These are phyloP conservation scores for Onchidella celtica DNA, from an alignment of 2,888 invertebrate genomes.

Conservation along the genomic window DNA sequence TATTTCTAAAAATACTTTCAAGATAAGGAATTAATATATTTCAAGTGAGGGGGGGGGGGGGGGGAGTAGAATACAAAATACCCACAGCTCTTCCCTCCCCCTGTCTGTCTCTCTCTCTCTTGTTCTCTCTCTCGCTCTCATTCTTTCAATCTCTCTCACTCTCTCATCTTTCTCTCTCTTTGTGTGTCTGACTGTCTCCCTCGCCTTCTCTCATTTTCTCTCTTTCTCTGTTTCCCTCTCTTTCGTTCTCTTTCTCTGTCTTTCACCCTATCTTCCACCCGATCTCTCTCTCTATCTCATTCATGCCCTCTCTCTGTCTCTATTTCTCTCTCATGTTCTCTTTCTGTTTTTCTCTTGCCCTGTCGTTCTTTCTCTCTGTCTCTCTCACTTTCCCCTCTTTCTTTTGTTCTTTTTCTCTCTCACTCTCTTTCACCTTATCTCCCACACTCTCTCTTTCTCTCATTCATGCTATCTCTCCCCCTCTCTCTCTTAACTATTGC, in stretches of 20 bases:
- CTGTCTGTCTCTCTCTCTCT: not conserved
- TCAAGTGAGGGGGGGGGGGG: no score
- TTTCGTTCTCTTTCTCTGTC: not conserved
- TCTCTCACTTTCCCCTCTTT: not conserved
- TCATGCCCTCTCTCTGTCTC: not conserved
- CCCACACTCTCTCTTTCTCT: constrained; percentile 1
- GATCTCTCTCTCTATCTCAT: not conserved
- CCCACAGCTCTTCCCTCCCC: not conserved
- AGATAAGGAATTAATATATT: no score
- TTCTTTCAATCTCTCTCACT: not conserved
- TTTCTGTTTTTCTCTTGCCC: not conserved
- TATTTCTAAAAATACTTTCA: no score
- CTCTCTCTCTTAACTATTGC: not conserved
- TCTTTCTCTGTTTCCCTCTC: not conserved
- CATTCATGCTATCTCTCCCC: not conserved
- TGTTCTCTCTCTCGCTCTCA: not conserved
- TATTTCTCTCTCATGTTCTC: not conserved
- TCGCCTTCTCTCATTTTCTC: not conserved
- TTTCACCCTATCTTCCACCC: not conserved
- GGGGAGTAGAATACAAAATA: not conserved
- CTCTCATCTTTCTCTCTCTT: constrained; percentile 4
- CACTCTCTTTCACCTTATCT: not conserved
- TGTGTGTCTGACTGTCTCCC: not conserved
- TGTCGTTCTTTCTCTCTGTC: not conserved
- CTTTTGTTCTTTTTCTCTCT: not conserved